Conservation (phyloP, 2,797 vertebrate genomes). For the Intellagama lesueurii region DNA sequence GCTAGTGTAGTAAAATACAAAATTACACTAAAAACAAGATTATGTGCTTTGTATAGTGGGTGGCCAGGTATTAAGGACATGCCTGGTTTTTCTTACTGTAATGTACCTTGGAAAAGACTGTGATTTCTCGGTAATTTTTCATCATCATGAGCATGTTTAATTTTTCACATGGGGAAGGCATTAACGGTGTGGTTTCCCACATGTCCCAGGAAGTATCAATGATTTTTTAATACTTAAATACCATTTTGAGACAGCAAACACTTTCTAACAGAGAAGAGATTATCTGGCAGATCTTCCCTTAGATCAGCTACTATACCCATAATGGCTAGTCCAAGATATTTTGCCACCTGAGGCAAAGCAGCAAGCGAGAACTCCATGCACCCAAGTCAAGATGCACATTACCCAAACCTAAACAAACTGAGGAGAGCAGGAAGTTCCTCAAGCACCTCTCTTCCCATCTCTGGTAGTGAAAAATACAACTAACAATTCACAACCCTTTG, state of each 20-base stretch:
- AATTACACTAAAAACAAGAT: background rate
- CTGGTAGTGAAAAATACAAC: no score
- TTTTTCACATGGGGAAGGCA: background rate
- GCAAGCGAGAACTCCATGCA: no score
- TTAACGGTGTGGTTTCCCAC: background rate
- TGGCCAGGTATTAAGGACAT: background rate
- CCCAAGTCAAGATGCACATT: no score
- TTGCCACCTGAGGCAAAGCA: no score
- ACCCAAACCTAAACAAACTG: no score
- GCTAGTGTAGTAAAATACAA: background rate
- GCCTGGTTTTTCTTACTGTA: background rate
- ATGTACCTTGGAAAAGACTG: background rate
- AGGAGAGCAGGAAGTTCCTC: no score
- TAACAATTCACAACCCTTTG: no score
- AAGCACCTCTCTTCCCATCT: no score
- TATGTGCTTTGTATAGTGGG: background rate
- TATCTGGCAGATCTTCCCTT: background rate
- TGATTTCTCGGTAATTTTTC: background rate
- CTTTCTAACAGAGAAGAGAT: background rate
- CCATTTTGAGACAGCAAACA: background rate
- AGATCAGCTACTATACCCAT: background rate
- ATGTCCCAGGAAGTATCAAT: background rate
- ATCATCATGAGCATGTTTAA: no score
- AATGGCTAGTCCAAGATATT: no score
- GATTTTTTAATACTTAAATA: background rate